These are phyloP conservation scores for Plagodis pulveraria DNA, from an alignment of 2,888 invertebrate species.

Conservation along the genomic window DNA sequence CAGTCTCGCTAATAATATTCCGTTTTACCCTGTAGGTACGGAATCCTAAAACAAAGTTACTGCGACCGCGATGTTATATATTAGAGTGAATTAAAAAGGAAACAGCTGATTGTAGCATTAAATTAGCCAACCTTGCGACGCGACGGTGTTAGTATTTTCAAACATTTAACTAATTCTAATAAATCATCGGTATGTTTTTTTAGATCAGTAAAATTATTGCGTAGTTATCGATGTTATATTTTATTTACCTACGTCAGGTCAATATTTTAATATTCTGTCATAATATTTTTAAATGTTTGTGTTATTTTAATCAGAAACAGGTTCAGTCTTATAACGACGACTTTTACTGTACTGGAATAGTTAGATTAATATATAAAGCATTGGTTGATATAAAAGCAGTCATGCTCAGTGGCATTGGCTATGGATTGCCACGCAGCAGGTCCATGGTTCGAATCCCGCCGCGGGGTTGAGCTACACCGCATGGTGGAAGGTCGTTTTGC, in stretches of 20 bases:
- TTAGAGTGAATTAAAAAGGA: constrained; percentile 7
- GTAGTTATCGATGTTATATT: constrained; percentile 19
- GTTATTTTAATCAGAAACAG: neutral
- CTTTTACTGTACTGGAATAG: no score
- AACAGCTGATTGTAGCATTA: constrained; percentile 29
- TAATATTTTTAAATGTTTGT: neutral
- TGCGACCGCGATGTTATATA: neutral
- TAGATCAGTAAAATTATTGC: constrained; percentile 18
- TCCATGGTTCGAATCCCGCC: no score
- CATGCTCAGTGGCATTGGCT: no score
- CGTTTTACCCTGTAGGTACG: no score
- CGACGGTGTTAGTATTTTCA: constrained; percentile 8
- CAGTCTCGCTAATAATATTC: no score
- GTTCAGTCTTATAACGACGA: neutral
- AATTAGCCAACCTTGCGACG: constrained; percentile 23
- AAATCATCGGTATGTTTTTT: constrained; percentile 20
- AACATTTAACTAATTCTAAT: constrained; percentile 25
- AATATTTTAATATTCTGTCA: constrained; percentile 10
- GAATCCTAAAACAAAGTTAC: no score
- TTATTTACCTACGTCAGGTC: constrained; percentile 15
- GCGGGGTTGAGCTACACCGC: no score
- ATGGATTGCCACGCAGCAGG: no score
- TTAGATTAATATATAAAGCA: no score
- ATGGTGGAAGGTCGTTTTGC: no score
- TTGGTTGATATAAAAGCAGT: no score